Percentiles rank a stretch among this genome's conserved stretches.
These are phyloP conservation scores for Drosophila antonietae DNA, from an alignment of 2,888 invertebrate species.

Conservation along the genomic window DNA sequence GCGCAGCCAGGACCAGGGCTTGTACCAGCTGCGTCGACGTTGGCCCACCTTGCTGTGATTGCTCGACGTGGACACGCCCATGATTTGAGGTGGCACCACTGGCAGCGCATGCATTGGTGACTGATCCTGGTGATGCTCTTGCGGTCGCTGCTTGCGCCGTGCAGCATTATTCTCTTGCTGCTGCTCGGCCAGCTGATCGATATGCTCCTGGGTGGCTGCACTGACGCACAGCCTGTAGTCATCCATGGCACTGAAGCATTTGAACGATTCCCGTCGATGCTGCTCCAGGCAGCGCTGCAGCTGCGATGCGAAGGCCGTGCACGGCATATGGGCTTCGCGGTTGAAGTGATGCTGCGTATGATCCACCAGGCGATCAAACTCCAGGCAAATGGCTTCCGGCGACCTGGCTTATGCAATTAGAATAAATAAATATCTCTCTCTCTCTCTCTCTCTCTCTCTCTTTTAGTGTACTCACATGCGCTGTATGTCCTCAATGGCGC, in stretches of 20 bases:
- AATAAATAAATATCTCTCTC: not conserved
- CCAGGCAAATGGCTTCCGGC: constrained; percentile 49
- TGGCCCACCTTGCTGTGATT: not conserved
- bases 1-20: constrained; percentile 63
- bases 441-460: not conserved
- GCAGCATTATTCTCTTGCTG: not conserved
- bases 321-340: constrained; percentile 28
- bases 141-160: not conserved
- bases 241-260: constrained; percentile 58
- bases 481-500: constrained; percentile 58
- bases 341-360: constrained; percentile 33
- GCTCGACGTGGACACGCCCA: not conserved
- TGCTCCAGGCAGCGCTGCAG: constrained; percentile 45
- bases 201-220: constrained; percentile 42
- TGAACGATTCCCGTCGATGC: constrained; percentile 37
- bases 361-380: constrained; percentile 55
- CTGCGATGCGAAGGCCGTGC: constrained; percentile 30
- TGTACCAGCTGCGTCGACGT: constrained; percentile 43
- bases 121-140: not conserved
- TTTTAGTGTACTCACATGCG: constrained; percentile 49
- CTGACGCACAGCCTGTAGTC: constrained; percentile 49
- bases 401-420: constrained; percentile 23
- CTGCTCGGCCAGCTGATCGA: constrained; percentile 40
- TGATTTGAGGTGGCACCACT: constrained; percentile 2
- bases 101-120: not conserved